phyloP scores from a whole-genome alignment of 2,113 vertebrate genomes.

The Ophiodon elongatus region DNA sequence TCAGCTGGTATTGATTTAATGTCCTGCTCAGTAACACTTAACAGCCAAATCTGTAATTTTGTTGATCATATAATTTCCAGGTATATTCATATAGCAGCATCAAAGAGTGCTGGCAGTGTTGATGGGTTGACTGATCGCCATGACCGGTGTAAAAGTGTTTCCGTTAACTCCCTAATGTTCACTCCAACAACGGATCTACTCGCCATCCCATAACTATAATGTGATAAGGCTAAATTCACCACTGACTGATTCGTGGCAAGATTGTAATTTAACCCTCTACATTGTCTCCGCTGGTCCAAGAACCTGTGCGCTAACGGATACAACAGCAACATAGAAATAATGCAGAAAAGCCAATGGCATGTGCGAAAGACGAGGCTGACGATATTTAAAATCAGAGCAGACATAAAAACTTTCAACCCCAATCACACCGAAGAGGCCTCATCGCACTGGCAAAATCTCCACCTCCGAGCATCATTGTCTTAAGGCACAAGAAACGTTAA shows the following conservation, averaged over 20 bases:
- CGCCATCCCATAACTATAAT: neutral
- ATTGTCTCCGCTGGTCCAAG: neutral
- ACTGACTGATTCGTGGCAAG: neutral
- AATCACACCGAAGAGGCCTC: neutral
- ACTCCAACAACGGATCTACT: constrained; percentile 7
- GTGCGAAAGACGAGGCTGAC: neutral
- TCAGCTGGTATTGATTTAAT: neutral
- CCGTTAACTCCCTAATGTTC: neutral
- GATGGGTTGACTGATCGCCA: neutral
- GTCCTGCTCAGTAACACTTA: neutral
- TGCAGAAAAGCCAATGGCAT: too few species aligned
- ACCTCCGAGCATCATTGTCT: neutral
- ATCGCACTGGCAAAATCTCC: neutral
- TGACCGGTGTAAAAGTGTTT: neutral
- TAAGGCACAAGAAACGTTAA: neutral
- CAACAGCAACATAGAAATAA: neutral
- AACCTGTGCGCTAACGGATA: neutral
- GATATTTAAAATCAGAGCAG: neutral
- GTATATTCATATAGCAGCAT: neutral
- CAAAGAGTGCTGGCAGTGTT: neutral
- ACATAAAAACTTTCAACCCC: neutral
- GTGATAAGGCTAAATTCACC: neutral
- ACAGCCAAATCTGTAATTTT: neutral
- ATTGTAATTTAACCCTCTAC: neutral
- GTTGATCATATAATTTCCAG: neutral